Conservation (phyloP, 2,888 invertebrate genomes). For the Tenthredo amoena region DNA sequence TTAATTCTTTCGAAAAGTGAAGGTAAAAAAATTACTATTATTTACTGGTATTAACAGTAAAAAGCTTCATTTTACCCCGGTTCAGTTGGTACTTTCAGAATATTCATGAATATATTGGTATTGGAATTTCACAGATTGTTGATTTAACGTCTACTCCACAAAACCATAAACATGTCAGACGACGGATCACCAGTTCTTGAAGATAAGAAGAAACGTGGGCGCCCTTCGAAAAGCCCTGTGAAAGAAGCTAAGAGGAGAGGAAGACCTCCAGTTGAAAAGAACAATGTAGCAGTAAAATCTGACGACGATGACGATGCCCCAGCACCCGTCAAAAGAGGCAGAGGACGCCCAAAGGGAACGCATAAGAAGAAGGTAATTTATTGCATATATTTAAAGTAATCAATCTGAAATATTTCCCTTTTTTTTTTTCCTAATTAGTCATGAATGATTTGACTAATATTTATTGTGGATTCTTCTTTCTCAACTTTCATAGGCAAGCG, state of each 20-base stretch:
- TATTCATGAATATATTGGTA: not conserved
- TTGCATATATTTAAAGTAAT: constrained; percentile 22
- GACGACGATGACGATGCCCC: constrained; percentile 75
- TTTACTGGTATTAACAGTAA: not conserved
- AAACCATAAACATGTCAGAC: constrained; percentile 72
- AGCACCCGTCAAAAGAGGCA: constrained; percentile 74
- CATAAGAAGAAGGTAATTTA: constrained; percentile 74
- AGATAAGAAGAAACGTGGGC: constrained; percentile 76
- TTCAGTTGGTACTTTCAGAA: not conserved
- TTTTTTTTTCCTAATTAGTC: not conserved
- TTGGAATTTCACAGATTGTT: constrained; percentile 19
- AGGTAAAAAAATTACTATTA: not conserved
- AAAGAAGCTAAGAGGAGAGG: constrained; percentile 74
- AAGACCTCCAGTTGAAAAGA: constrained; percentile 72
- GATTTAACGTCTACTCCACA: constrained; percentile 10
- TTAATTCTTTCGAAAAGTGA: not conserved
- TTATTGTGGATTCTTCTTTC: not conserved
- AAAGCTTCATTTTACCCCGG: not conserved
- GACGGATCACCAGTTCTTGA: constrained; percentile 76
- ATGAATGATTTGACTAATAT: not conserved
- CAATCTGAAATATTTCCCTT: constrained; percentile 39
- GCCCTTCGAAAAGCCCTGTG: constrained; percentile 72
- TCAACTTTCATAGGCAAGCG: constrained; percentile 62
- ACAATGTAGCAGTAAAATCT: constrained; percentile 72
- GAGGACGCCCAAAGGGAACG: constrained; percentile 75